Evolutionary conservation across 1,140 invertebrate genomes (phyloP).

Genomic region (Drosophila azteca): DNA sequence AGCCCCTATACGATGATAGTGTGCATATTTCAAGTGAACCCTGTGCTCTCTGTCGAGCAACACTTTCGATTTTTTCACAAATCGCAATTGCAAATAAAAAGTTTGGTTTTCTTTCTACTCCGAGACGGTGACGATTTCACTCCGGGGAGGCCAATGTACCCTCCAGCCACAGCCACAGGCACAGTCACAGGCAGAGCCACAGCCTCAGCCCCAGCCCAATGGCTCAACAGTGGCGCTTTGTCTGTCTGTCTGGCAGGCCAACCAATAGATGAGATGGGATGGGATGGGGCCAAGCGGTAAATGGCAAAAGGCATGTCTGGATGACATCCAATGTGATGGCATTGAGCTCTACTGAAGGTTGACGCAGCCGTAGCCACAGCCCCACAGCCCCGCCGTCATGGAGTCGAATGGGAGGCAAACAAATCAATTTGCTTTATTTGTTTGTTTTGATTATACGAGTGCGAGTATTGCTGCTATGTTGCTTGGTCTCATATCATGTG

Average conservation of each 20-base stretch:
- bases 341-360: constrained; percentile 61
- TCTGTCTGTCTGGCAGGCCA: too few relatives aligned
- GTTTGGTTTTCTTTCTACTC: constrained; percentile 20
- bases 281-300: background rate
- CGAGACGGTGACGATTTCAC: constrained; percentile 68
- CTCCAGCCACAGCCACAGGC: constrained; percentile 12
- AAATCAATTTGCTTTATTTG: constrained; percentile 64
- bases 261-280: too few relatives aligned
- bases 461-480: constrained; percentile 37
- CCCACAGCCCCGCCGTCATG: constrained; percentile 9
- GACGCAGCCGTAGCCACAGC: constrained; percentile 6
- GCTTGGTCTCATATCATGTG: constrained; percentile 48
- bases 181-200: background rate
- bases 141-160: constrained; percentile 63
- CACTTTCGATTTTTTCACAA: constrained; percentile 75
- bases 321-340: constrained; percentile 46
- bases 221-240: too few relatives aligned
- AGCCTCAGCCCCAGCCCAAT: too few relatives aligned
- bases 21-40: constrained; percentile 37
- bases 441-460: constrained; percentile 38
- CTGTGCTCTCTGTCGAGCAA: constrained; percentile 21
- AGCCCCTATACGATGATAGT: constrained; percentile 10
- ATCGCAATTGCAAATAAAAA: constrained; percentile 51
- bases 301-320: constrained; percentile 1
- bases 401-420: constrained; percentile 21